These are phyloP conservation scores for Pseudopleuronectes americanus DNA, from an alignment of 2,797 vertebrate genomes.

Conservation along the genomic window DNA sequence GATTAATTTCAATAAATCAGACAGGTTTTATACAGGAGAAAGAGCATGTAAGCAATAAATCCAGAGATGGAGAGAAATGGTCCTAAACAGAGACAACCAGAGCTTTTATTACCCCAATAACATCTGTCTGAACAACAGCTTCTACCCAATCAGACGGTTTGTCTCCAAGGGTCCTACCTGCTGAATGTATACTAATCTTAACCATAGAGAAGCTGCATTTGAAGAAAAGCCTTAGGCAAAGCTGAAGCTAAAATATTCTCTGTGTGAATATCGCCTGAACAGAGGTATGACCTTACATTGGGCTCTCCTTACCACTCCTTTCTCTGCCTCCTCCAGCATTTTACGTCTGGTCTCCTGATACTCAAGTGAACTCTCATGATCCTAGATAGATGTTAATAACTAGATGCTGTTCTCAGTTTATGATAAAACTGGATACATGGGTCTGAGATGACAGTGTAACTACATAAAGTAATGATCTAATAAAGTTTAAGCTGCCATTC, in stretches of 20 bases:
- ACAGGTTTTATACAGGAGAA: too few relatives aligned
- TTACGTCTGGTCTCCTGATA: neutral
- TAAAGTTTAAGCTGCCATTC: too few relatives aligned
- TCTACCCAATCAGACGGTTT: slow-evolving; percentile 12
- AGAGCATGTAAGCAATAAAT: neutral
- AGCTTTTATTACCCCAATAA: slow-evolving; percentile 31
- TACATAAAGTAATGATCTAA: too few relatives aligned
- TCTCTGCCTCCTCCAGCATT: slow-evolving; percentile 29
- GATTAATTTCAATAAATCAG: too few relatives aligned
- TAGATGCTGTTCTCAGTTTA: too few relatives aligned
- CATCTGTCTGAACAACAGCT: slow-evolving; percentile 1
- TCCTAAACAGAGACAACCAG: neutral
- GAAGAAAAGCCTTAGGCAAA: slow-evolving; percentile 38
- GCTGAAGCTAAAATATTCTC: slow-evolving; percentile 21
- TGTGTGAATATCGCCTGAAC: slow-evolving; percentile 30
- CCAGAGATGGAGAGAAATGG: neutral
- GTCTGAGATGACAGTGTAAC: too few relatives aligned
- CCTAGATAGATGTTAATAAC: too few relatives aligned
- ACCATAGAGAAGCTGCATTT: slow-evolving; percentile 26
- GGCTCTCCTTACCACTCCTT: slow-evolving; percentile 16
- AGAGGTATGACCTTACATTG: slow-evolving; percentile 28
- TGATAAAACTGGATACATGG: too few relatives aligned
- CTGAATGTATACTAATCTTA: slow-evolving; percentile 34
- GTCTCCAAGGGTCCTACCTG: slow-evolving; percentile 33
- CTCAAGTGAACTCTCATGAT: neutral